Conservation (phyloP, 1,140 invertebrate species). For the Listronotus oregonensis region DNA sequence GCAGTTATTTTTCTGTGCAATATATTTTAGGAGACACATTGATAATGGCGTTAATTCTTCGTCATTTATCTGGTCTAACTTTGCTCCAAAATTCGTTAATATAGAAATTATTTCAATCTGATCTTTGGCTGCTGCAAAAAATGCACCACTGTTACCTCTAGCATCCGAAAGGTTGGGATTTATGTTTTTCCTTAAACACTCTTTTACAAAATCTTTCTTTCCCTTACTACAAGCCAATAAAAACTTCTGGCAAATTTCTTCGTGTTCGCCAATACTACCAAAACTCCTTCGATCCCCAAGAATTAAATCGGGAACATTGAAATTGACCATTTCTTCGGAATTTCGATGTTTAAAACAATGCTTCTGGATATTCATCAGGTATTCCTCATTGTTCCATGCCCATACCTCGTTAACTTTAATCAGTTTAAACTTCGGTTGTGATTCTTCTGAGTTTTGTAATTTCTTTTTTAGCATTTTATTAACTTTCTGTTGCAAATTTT, state of each 20-base stretch:
- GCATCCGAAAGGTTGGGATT: constrained; percentile 57
- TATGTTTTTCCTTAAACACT: constrained; percentile 55
- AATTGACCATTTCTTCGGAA: constrained; percentile 45
- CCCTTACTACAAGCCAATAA: constrained; percentile 47
- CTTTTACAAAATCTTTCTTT: constrained; percentile 49
- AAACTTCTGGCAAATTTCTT: constrained; percentile 43
- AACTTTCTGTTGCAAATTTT: constrained; percentile 28
- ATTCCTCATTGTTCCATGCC: constrained; percentile 53
- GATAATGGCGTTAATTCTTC: constrained; percentile 59
- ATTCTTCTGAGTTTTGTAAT: constrained; percentile 1
- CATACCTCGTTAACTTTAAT: constrained; percentile 44
- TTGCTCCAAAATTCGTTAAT: constrained; percentile 58
- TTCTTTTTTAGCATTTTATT: constrained; percentile 14
- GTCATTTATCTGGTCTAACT: constrained; percentile 59
- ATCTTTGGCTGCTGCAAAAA: constrained; percentile 58
- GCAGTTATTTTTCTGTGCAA: constrained; percentile 53
- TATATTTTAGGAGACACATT: constrained; percentile 55
- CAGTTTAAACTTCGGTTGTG: constrained; percentile 24
- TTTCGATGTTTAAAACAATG: constrained; percentile 47
- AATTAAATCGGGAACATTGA: constrained; percentile 42
- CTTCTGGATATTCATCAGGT: constrained; percentile 43
- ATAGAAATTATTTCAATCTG: constrained; percentile 42
- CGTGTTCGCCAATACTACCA: constrained; percentile 41
- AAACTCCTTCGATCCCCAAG: constrained; percentile 30
- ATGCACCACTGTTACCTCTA: constrained; percentile 59